Conservation (phyloP, 2,113 vertebrate genomes). For the Laticauda laticaudata region DNA sequence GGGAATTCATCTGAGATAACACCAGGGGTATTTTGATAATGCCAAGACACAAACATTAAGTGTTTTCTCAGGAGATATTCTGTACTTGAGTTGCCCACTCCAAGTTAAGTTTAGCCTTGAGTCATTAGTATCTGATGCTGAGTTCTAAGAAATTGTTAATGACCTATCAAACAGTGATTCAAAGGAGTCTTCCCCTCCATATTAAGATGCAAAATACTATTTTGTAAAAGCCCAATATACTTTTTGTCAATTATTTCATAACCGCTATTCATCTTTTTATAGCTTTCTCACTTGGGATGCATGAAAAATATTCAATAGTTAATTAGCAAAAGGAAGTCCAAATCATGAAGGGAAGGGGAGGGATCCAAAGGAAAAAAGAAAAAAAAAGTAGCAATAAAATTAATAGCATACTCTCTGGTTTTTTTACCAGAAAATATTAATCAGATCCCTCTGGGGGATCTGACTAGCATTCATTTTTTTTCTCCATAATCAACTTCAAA, state of each 20-base stretch:
- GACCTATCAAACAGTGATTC: constrained; percentile 62
- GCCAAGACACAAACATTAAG: constrained; percentile 55
- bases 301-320: constrained; percentile 75
- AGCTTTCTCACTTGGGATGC: constrained; percentile 64
- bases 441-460: constrained; percentile 42
- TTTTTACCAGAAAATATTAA: constrained; percentile 59
- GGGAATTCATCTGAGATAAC: constrained; percentile 70
- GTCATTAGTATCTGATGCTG: constrained; percentile 56
- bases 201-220: constrained; percentile 57
- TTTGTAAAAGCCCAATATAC: constrained; percentile 59
- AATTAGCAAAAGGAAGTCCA: constrained; percentile 75
- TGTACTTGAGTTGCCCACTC: constrained; percentile 12
- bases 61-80: constrained; percentile 55
- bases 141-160: constrained; percentile 67
- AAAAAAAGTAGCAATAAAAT: constrained; percentile 63
- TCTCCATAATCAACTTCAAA: constrained; percentile 46
- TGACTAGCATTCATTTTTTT: constrained; percentile 47
- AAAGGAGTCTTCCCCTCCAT: constrained; percentile 63
- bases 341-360: constrained; percentile 24
- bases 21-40: constrained; percentile 65
- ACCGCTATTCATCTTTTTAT: constrained; percentile 71
- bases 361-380: constrained; percentile 26
- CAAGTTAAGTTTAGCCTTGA: constrained; percentile 51
- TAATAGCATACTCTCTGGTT: constrained; percentile 60
- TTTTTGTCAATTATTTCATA: constrained; percentile 67